phyloP scores from a whole-genome alignment of 35 echinoderm and acorn worm genomes.

The Stichopus chloronotus region DNA sequence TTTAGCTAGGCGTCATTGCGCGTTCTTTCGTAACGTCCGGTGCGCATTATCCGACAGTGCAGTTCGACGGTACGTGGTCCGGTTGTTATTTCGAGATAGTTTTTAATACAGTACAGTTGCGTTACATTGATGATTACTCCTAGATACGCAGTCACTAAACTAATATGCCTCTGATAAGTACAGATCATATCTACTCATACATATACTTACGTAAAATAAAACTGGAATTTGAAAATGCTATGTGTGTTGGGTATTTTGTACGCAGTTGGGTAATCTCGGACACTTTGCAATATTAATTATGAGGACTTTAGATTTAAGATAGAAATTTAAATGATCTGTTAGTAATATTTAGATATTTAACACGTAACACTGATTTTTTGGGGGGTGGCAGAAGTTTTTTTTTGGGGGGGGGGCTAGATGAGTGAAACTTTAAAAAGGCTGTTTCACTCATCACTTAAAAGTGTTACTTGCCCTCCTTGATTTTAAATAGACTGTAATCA shows the following conservation, averaged over 20 bases:
- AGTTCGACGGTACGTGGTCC: too few species aligned
- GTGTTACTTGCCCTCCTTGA: too few species aligned
- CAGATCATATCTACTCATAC: background rate
- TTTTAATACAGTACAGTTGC: constrained; percentile 9
- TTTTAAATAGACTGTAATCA: too few species aligned
- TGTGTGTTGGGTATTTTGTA: too few species aligned
- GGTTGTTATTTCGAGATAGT: constrained; percentile 19
- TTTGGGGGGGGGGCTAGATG: too few species aligned
- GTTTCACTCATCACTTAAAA: too few species aligned
- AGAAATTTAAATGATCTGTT: background rate
- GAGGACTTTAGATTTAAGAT: constrained; percentile 13
- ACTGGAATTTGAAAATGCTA: background rate
- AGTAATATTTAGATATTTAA: constrained; percentile 19
- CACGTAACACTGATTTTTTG: background rate
- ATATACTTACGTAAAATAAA: constrained; percentile 8
- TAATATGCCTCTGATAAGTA: constrained; percentile 8
- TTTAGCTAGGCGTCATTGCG: background rate
- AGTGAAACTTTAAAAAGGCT: too few species aligned
- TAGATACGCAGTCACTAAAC: background rate
- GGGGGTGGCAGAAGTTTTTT: background rate
- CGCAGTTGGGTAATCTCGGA: background rate
- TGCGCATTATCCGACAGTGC: background rate
- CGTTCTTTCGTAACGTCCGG: background rate
- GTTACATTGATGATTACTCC: too few species aligned
- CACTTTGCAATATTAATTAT: background rate